A percentile compares a stretch with the other conserved stretches of the same genome.
phyloP scores from a whole-genome alignment of 2,797 vertebrate species.

The Peromyscus aztecus region DNA sequence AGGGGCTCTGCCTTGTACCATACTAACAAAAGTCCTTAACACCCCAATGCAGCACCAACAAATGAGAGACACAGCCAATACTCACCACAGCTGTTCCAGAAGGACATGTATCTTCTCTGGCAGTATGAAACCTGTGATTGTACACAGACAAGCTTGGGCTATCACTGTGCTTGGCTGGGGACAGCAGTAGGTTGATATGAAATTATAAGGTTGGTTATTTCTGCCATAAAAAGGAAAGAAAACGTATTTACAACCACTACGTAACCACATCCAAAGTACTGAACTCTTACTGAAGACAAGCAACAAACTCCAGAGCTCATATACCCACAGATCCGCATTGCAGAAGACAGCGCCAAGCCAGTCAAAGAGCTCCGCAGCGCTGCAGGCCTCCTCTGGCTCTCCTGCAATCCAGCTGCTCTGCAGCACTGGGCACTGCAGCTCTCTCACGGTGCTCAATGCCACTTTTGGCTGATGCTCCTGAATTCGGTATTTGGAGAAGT shows the following conservation, averaged over 20 bases:
- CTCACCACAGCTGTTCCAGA: slow-evolving; percentile 92
- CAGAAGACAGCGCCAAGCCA: slow-evolving; percentile 94
- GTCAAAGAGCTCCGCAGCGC: slow-evolving; percentile 91
- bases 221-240: slow-evolving; percentile 84
- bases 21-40: background rate
- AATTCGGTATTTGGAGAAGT: slow-evolving; percentile 91
- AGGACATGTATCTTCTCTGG: slow-evolving; percentile 91
- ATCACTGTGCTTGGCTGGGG: slow-evolving; percentile 89
- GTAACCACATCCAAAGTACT: background rate
- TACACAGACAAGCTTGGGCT: slow-evolving; percentile 89
- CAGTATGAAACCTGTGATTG: slow-evolving; percentile 92
- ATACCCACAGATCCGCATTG: slow-evolving; percentile 89
- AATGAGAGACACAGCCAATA: background rate
- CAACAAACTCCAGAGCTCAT: background rate
- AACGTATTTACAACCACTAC: background rate
- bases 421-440: slow-evolving; percentile 90
- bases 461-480: slow-evolving; percentile 89
- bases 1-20: background rate
- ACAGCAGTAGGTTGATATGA: slow-evolving; percentile 92
- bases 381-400: slow-evolving; percentile 87
- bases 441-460: slow-evolving; percentile 80
- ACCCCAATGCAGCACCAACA: fast-evolving
- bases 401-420: slow-evolving; percentile 86
- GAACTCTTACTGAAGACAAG: background rate
- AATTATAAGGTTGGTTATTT: slow-evolving; percentile 90